phyloP scores from a whole-genome alignment of 2,888 invertebrate species.

The Achlya flavicornis region DNA sequence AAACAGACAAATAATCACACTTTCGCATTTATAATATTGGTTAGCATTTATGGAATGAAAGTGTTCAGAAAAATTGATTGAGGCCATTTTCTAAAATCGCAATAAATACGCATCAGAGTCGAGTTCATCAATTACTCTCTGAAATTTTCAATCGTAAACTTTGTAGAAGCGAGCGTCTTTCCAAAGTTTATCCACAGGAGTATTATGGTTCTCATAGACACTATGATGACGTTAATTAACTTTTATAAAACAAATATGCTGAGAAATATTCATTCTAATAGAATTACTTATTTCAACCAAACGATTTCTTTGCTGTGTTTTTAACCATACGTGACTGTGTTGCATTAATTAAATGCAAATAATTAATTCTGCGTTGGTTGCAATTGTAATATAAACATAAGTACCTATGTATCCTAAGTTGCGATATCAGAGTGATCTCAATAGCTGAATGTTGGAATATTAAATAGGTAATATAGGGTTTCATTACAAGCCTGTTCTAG shows the following conservation, averaged over 20 bases:
- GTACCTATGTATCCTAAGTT: background rate
- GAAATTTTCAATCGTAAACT: too few species aligned
- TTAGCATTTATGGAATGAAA: too few species aligned
- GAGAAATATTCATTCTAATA: background rate
- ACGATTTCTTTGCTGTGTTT: background rate
- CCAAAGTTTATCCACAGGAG: too few species aligned
- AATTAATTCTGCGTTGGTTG: background rate
- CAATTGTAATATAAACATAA: conserved; percentile 4
- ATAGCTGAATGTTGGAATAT: conserved; percentile 60
- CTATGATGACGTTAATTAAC: too few species aligned
- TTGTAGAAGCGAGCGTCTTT: too few species aligned
- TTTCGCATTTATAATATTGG: too few species aligned
- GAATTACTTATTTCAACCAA: background rate
- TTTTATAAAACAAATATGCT: background rate
- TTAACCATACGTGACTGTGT: background rate
- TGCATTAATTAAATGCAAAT: background rate
- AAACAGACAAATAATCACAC: too few species aligned
- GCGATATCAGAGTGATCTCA: conserved; percentile 38
- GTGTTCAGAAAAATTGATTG: too few species aligned
- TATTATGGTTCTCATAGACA: too few species aligned
- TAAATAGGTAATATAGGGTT: conserved; percentile 52
- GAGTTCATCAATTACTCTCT: too few species aligned
- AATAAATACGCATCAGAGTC: too few species aligned
- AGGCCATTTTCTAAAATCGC: too few species aligned
- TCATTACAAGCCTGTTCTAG: conserved; percentile 31